Percentiles rank a stretch among this genome's conserved stretches.
These are phyloP conservation scores for Tachystola acroxantha DNA, from an alignment of 2,888 invertebrate genomes.

Conservation along the genomic window DNA sequence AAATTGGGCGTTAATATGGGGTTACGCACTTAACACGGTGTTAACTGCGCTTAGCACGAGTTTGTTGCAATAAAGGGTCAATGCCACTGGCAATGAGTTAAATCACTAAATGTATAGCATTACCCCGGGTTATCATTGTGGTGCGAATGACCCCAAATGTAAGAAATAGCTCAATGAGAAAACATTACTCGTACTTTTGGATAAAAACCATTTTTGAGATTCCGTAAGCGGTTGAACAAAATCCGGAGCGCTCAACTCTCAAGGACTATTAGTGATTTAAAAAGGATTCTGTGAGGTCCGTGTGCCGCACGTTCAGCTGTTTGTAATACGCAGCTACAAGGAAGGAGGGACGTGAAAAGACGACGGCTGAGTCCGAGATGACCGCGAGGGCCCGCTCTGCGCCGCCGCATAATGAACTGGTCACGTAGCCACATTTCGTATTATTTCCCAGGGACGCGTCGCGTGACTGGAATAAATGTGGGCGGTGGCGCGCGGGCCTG, in stretches of 20 bases:
- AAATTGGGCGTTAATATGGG: no score
- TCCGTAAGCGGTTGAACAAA: conserved; percentile 17
- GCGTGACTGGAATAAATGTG: conserved; percentile 74
- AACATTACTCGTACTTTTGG: no score
- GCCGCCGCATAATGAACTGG: conserved; percentile 74
- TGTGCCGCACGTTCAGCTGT: conserved; percentile 46
- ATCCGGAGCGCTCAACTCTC: conserved; percentile 21
- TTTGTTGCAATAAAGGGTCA: no score
- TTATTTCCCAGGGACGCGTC: conserved; percentile 76
- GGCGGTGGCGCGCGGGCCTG: conserved; percentile 42
- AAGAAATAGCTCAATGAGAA: no score
- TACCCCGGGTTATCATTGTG: no score
- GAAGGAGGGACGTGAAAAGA: conserved; percentile 30
- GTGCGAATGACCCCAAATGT: no score
- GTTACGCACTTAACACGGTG: no score
- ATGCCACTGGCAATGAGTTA: no score
- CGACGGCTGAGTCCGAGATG: conserved; percentile 32
- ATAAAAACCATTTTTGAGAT: not conserved
- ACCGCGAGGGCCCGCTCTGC: conserved; percentile 50
- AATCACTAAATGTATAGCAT: no score
- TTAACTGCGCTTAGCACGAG: no score
- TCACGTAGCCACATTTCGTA: conserved; percentile 79
- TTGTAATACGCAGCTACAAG: conserved; percentile 43
- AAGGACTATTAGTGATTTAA: conserved; percentile 36
- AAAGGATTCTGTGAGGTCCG: conserved; percentile 34